A percentile compares a stretch with the other conserved stretches of the same genome.
Conservation (phyloP, 2,888 invertebrate genomes). For the Dasysyrphus albostriatus region DNA sequence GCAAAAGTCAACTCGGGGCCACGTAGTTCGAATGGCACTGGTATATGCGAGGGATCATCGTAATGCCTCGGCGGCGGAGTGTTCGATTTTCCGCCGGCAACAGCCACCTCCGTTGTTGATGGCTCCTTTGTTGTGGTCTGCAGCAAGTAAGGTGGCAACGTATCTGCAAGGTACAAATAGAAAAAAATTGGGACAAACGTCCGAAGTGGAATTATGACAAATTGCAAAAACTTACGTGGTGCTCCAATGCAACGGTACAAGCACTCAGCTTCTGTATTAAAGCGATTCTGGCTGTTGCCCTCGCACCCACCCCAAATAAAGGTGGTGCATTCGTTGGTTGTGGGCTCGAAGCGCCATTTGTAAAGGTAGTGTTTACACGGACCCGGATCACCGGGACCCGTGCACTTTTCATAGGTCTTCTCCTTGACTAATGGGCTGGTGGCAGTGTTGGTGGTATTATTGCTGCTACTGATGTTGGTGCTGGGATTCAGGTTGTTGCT, state of each 20-base stretch:
- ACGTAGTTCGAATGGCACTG: constrained; percentile 89
- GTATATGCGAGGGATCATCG: constrained; percentile 83
- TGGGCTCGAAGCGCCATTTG: constrained; percentile 88
- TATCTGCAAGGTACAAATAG: constrained; percentile 82
- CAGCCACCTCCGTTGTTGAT: constrained; percentile 84
- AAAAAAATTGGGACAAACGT: constrained; percentile 29
- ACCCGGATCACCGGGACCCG: constrained; percentile 84
- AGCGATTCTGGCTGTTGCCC: constrained; percentile 88
- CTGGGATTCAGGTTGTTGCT: constrained; percentile 53
- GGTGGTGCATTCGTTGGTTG: constrained; percentile 86
- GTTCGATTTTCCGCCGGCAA: constrained; percentile 77
- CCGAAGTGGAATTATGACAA: constrained; percentile 33
- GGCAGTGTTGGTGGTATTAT: constrained; percentile 77
- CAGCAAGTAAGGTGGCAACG: constrained; percentile 85
- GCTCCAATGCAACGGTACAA: constrained; percentile 87
- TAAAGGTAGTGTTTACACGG: constrained; percentile 87
- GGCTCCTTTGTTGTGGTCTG: constrained; percentile 84
- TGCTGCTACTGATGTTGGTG: constrained; percentile 30
- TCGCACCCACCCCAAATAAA: constrained; percentile 89
- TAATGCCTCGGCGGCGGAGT: constrained; percentile 78
- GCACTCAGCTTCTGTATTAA: constrained; percentile 88
- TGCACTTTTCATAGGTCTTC: constrained; percentile 82
- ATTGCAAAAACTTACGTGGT: constrained; percentile 83
- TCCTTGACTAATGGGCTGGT: constrained; percentile 79
- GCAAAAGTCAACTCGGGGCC: constrained; percentile 93